phyloP scores from a whole-genome alignment of 2,113 vertebrate genomes.

The Notarius quadriscutis region DNA sequence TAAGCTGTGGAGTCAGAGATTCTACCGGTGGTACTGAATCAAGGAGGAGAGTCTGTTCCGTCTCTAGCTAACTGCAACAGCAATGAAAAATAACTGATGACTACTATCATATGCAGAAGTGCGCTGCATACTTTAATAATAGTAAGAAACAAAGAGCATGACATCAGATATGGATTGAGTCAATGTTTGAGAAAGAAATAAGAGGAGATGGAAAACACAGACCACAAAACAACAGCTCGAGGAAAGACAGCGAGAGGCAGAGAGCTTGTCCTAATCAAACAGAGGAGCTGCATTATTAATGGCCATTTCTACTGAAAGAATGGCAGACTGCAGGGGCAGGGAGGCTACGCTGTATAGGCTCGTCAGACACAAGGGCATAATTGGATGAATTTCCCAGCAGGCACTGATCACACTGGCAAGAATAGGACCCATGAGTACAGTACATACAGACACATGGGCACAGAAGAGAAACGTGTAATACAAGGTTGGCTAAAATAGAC shows the following conservation, averaged over 20 bases:
- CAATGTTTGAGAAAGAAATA: slow-evolving; percentile 4
- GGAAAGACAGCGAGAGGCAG: slow-evolving; percentile 2
- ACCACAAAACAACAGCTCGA: slow-evolving; percentile 49
- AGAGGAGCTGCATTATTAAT: slow-evolving; percentile 58
- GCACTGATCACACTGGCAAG: slow-evolving; percentile 30
- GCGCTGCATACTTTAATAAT: slow-evolving; percentile 15
- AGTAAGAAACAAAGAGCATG: not conserved
- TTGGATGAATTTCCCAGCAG: slow-evolving; percentile 31
- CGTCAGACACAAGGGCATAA: slow-evolving; percentile 30
- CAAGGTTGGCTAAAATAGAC: slow-evolving; percentile 19
- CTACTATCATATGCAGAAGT: not conserved
- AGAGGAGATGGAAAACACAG: slow-evolving; percentile 46
- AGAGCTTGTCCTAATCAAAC: slow-evolving; percentile 46
- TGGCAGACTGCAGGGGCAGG: slow-evolving; percentile 13
- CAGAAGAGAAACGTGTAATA: slow-evolving; percentile 6
- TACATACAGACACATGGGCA: not conserved
- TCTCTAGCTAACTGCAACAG: not conserved
- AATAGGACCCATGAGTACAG: slow-evolving; percentile 8
- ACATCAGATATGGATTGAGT: not conserved
- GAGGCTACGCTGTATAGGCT: slow-evolving; percentile 9
- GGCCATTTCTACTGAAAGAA: slow-evolving; percentile 41
- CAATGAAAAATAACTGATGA: not conserved
- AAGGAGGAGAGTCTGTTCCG: not conserved
- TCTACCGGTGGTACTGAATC: slow-evolving; percentile 1
- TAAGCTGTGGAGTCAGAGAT: slow-evolving; percentile 1